Conservation (phyloP, 2,113 vertebrate species). For the Martes martes region DNA sequence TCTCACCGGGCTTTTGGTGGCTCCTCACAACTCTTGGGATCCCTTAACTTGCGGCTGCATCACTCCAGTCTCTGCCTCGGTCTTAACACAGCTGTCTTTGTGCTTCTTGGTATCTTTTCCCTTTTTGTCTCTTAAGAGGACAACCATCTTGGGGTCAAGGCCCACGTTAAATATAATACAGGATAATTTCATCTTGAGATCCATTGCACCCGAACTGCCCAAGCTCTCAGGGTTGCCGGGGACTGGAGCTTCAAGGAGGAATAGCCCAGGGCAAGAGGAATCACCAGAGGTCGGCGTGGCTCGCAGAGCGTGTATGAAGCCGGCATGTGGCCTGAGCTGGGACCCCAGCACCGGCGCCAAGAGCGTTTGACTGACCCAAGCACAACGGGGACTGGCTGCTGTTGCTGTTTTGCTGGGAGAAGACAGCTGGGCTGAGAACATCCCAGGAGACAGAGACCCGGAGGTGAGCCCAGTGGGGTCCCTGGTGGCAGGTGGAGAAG, state of each 20-base stretch:
- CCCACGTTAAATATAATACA: not conserved
- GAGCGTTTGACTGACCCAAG: not conserved
- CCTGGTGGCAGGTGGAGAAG: not conserved
- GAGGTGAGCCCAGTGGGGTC: not conserved
- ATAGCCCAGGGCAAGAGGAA: not conserved
- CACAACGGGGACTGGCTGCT: no score
- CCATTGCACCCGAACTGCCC: accelerated
- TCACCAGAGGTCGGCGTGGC: accelerated
- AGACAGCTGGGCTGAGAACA: not conserved
- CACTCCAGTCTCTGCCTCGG: not conserved
- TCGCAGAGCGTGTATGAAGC: not conserved
- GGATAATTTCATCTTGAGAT: not conserved
- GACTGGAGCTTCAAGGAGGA: not conserved
- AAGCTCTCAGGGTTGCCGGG: not conserved
- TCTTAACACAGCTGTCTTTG: not conserved
- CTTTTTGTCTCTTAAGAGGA: not conserved
- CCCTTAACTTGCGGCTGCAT: accelerated
- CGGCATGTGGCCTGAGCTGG: not conserved
- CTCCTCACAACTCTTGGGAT: accelerated
- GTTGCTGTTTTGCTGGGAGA: not conserved
- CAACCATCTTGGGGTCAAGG: not conserved
- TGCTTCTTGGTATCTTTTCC: not conserved
- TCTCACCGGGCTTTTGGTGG: not conserved
- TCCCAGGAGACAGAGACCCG: not conserved
- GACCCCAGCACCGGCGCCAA: not conserved